These are phyloP conservation scores for Harlomillsia oculata DNA, from an alignment of 1,140 invertebrate genomes.

Conservation along the genomic window DNA sequence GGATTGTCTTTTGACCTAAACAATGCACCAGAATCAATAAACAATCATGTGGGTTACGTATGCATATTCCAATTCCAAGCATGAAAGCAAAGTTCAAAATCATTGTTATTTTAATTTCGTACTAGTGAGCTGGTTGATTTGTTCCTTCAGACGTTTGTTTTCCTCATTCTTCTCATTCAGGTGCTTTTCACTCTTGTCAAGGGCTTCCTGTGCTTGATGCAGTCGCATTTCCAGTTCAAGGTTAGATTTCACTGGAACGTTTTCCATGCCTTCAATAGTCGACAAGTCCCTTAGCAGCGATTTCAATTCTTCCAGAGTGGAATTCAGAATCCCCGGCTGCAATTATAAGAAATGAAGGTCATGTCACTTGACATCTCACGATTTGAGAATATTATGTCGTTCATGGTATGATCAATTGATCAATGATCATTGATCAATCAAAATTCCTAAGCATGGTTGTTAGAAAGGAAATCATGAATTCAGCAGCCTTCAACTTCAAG, in stretches of 20 bases:
- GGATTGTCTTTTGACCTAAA: conserved; percentile 56
- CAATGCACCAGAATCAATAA: not conserved
- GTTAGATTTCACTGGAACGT: conserved; percentile 38
- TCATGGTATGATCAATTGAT: too few relatives aligned
- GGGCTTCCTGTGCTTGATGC: conserved; percentile 45
- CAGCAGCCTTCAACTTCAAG: too few relatives aligned
- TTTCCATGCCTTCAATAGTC: conserved; percentile 46
- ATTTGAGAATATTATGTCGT: too few relatives aligned
- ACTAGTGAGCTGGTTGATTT: conserved; percentile 65
- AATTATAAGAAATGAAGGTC: not conserved
- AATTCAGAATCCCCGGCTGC: conserved; percentile 43
- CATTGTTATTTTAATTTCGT: conserved; percentile 46
- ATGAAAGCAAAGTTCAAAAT: conserved; percentile 3
- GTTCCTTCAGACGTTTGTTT: conserved; percentile 65
- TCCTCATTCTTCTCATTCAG: conserved; percentile 65
- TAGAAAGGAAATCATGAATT: too few relatives aligned
- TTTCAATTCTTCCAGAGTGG: conserved; percentile 42
- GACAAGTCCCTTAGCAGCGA: conserved; percentile 39
- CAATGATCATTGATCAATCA: too few relatives aligned
- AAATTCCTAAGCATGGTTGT: too few relatives aligned
- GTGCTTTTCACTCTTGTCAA: conserved; percentile 62
- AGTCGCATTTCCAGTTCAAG: conserved; percentile 46
- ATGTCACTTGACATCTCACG: too few relatives aligned
- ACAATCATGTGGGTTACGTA: not conserved
- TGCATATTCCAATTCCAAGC: not conserved